Conservation (phyloP, 1,140 invertebrate genomes). For the Danaus melanippus region DNA sequence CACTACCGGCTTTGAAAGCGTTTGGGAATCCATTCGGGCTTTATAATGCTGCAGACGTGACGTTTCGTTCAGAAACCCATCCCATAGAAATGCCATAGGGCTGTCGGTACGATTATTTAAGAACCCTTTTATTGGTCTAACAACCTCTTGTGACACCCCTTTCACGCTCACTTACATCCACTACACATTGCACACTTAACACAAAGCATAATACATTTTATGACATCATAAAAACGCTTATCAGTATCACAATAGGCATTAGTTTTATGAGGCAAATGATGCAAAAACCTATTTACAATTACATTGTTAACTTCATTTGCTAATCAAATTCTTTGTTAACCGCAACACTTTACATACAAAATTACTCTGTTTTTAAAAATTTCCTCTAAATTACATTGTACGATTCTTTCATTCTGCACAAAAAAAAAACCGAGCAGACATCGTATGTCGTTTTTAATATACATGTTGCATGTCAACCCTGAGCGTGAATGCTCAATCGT, state of each 20-base stretch:
- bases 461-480: conserved; percentile 30
- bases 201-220: too few relatives aligned
- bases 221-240: not conserved
- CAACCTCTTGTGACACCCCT: conserved; percentile 13
- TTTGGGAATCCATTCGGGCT: conserved; percentile 46
- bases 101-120: conserved; percentile 22
- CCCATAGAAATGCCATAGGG: conserved; percentile 35
- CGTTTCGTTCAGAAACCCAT: conserved; percentile 26
- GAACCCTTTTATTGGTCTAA: conserved; percentile 17
- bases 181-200: not conserved
- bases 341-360: not conserved
- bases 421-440: not conserved
- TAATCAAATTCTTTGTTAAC: not conserved
- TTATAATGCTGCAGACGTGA: conserved; percentile 45
- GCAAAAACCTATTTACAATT: too few relatives aligned
- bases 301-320: too few relatives aligned
- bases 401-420: not conserved
- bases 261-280: conserved; percentile 3
- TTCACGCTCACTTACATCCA: conserved; percentile 12
- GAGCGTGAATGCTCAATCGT: conserved; percentile 41
- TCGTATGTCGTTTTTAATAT: conserved; percentile 1
- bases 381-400: not conserved
- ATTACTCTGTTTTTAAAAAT: not conserved
- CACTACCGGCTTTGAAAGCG: conserved; percentile 32
- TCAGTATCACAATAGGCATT: conserved; percentile 1